These are phyloP conservation scores for Drosophila gaucha DNA, from an alignment of 2,888 invertebrate genomes.

Conservation along the genomic window DNA sequence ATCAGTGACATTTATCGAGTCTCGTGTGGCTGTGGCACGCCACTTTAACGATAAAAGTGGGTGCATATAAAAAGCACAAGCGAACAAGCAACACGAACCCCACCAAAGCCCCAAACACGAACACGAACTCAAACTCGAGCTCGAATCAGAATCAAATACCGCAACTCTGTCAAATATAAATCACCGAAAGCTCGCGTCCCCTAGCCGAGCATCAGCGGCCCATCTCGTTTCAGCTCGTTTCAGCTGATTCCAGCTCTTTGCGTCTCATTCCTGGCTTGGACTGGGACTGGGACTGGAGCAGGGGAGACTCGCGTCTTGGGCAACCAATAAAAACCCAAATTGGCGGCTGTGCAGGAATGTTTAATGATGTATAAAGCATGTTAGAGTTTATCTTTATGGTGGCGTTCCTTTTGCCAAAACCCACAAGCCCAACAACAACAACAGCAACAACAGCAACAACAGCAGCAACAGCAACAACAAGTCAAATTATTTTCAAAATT, in stretches of 20 bases:
- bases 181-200: slow-evolving; percentile 69
- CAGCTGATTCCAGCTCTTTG: slow-evolving; percentile 7
- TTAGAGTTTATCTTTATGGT: slow-evolving; percentile 82
- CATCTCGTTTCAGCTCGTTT: slow-evolving; percentile 20
- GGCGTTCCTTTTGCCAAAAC: slow-evolving; percentile 69
- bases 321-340: slow-evolving; percentile 50
- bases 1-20: slow-evolving; percentile 78
- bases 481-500: slow-evolving; percentile 73
- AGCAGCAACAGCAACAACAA: slow-evolving; percentile 42
- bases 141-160: slow-evolving; percentile 60
- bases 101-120: slow-evolving; percentile 4
- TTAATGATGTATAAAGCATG: slow-evolving; percentile 82
- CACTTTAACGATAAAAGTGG: slow-evolving; percentile 72
- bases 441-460: slow-evolving; percentile 35
- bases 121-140: slow-evolving; percentile 10
- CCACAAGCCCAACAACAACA: slow-evolving; percentile 18
- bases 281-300: background rate
- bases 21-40: slow-evolving; percentile 74
- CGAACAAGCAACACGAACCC: slow-evolving; percentile 17
- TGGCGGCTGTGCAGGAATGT: slow-evolving; percentile 81
- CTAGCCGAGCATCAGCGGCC: slow-evolving; percentile 41
- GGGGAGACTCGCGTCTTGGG: slow-evolving; percentile 21
- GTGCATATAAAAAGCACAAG: slow-evolving; percentile 43
- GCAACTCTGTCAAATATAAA: slow-evolving; percentile 74
- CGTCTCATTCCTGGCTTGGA: background rate